These are phyloP conservation scores for Heptranchias perlo DNA, from an alignment of 2,113 vertebrate genomes.

Conservation along the genomic window DNA sequence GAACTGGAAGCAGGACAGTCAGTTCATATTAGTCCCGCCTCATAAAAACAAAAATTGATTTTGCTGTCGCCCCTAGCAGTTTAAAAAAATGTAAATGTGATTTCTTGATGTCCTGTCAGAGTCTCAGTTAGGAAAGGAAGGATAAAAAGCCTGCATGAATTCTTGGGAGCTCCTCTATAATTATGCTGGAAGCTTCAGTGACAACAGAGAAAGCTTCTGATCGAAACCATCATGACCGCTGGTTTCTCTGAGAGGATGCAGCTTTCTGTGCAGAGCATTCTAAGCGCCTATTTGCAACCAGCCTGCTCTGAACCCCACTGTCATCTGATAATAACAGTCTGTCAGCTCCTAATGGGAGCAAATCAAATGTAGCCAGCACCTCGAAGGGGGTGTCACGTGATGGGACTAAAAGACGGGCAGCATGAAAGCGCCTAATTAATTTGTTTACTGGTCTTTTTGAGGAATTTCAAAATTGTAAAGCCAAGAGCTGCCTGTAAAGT, in stretches of 20 bases:
- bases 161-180: conserved; percentile 66
- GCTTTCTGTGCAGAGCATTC: conserved; percentile 46
- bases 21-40: background rate
- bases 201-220: conserved; percentile 67
- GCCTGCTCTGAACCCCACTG: background rate
- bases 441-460: conserved; percentile 8
- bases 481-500: background rate
- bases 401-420: background rate
- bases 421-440: conserved; percentile 5
- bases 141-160: conserved; percentile 51
- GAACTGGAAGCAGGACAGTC: background rate
- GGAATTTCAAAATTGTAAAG: conserved; percentile 12
- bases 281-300: background rate
- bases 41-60: background rate
- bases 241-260: conserved; percentile 69
- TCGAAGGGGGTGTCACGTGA: background rate
- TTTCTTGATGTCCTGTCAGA: background rate
- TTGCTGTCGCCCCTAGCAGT: background rate
- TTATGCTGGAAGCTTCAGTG: conserved; percentile 63
- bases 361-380: background rate
- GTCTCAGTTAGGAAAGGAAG: background rate
- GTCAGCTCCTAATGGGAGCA: conserved; percentile 20
- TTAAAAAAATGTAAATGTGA: background rate
- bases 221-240: conserved; percentile 69
- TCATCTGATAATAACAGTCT: conserved; percentile 19